A percentile compares a stretch with the other conserved stretches of the same genome.
phyloP scores from a whole-genome alignment of 2,888 invertebrate genomes.

The Hyposoter dolosus region DNA sequence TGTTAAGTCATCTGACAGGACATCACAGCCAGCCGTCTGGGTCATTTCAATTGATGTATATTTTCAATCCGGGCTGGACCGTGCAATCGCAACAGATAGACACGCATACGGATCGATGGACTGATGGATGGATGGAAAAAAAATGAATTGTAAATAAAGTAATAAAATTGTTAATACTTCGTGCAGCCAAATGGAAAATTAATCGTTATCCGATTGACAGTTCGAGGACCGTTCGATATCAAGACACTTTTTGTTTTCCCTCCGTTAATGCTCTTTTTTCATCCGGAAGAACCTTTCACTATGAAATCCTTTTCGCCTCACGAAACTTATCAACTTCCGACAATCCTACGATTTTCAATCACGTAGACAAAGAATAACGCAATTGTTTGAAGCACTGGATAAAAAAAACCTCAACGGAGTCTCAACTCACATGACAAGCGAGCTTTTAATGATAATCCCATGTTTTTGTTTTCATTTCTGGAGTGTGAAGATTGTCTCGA shows the following conservation, averaged over 20 bases:
- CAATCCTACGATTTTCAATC: constrained; percentile 27
- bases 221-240: background rate
- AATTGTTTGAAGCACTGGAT: constrained; percentile 41
- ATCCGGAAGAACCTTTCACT: constrained; percentile 12
- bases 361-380: constrained; percentile 6
- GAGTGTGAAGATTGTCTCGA: constrained; percentile 26
- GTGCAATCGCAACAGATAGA: constrained; percentile 37
- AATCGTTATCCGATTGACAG: constrained; percentile 46
- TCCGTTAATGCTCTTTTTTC: constrained; percentile 8
- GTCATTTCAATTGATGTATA: constrained; percentile 72
- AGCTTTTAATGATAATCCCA: constrained; percentile 44
- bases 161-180: constrained; percentile 44
- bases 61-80: constrained; percentile 64
- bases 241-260: constrained; percentile 16
- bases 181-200: constrained; percentile 26
- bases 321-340: background rate
- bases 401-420: constrained; percentile 44
- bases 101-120: constrained; percentile 59
- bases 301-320: constrained; percentile 19
- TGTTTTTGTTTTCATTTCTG: constrained; percentile 44
- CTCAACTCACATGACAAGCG: constrained; percentile 52
- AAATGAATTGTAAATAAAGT: constrained; percentile 33
- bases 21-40: constrained; percentile 69
- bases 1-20: constrained; percentile 72
- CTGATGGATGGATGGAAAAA: constrained; percentile 6